Conservation (phyloP, 2,797 vertebrate species). For the Arnoldichthys spilopterus region DNA sequence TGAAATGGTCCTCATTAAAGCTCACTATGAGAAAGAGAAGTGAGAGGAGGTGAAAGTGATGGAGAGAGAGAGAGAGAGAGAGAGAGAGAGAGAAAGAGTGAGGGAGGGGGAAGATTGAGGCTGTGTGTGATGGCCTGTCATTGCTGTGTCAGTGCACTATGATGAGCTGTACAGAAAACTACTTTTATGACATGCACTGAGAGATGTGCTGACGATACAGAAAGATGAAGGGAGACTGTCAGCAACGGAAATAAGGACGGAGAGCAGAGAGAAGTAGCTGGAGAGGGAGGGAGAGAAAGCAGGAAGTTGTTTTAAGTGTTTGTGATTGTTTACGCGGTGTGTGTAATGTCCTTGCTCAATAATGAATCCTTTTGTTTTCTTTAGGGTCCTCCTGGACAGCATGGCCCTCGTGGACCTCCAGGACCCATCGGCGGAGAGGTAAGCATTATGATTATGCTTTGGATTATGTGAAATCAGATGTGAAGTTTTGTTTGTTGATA, state of each 20-base stretch:
- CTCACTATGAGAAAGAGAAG: constrained; percentile 3
- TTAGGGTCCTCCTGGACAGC: constrained; percentile 90
- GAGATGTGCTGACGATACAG: constrained; percentile 49
- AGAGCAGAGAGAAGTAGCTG: not conserved
- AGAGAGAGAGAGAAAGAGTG: not conserved
- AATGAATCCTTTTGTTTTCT: constrained; percentile 50
- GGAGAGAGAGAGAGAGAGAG: not conserved
- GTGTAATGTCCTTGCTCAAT: constrained; percentile 28
- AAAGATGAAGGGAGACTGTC: constrained; percentile 19
- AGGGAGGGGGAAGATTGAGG: constrained; percentile 11
- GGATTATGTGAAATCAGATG: no score
- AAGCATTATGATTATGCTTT: constrained; percentile 57
- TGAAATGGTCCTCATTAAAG: constrained; percentile 50
- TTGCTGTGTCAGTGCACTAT: constrained; percentile 28
- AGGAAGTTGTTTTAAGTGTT: not conserved
- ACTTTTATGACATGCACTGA: constrained; percentile 53
- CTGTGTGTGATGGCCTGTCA: constrained; percentile 49
- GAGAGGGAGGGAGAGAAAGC: not conserved
- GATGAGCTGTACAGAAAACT: constrained; percentile 42
- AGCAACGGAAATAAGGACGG: constrained; percentile 5
- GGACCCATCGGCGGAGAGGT: constrained; percentile 88
- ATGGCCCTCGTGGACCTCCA: constrained; percentile 85
- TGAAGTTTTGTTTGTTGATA: not conserved
- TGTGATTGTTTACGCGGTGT: constrained; percentile 22
- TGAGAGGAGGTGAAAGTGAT: not conserved